phyloP scores from a whole-genome alignment of 2,888 invertebrate genomes.

The Choreutis nemorana region DNA sequence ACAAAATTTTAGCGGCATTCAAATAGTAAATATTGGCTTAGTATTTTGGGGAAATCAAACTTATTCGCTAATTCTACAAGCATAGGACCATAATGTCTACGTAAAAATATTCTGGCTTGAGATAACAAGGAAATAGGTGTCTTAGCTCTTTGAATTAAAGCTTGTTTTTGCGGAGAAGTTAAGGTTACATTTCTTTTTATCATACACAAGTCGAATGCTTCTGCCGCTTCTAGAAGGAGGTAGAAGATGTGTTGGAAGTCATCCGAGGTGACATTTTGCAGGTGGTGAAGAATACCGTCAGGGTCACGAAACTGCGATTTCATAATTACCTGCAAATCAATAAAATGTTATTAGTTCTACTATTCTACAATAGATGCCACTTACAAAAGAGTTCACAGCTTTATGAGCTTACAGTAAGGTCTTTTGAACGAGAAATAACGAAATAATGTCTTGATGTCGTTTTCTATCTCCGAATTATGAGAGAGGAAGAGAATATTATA shows the following conservation, averaged over 20 bases:
- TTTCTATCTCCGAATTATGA: no score
- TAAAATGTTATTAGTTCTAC: not conserved
- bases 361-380: no score
- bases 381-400: no score
- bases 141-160: constrained; percentile 71
- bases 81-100: constrained; percentile 65
- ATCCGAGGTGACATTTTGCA: constrained; percentile 69
- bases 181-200: constrained; percentile 76
- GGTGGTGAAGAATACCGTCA: constrained; percentile 81
- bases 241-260: constrained; percentile 66
- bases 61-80: constrained; percentile 63
- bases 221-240: constrained; percentile 75
- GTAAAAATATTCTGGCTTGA: constrained; percentile 68
- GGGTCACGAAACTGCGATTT: constrained; percentile 86
- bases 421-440: no score
- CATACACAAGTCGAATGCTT: constrained; percentile 81
- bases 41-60: constrained; percentile 70
- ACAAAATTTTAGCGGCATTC: constrained; percentile 59
- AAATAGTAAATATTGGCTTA: constrained; percentile 74
- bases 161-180: constrained; percentile 70
- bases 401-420: no score
- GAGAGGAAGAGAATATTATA: no score
- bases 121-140: constrained; percentile 73
- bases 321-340: constrained; percentile 70
- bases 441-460: no score